Conservation (phyloP, 2,888 invertebrate species). For the Oscheius onirici region DNA sequence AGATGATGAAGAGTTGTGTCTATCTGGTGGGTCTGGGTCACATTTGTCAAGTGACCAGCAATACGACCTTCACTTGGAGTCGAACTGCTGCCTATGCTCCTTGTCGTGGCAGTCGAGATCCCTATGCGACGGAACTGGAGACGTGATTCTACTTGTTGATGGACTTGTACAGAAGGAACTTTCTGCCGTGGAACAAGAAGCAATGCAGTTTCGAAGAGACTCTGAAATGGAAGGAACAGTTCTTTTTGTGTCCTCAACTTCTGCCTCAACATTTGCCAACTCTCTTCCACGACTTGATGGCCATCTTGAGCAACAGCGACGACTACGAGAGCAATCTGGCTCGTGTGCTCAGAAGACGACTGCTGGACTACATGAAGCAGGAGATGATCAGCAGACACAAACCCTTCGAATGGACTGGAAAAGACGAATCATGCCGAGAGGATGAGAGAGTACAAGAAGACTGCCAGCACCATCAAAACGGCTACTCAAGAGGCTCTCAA, state of each 20-base stretch:
- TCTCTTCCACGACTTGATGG: neutral
- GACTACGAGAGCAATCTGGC: slow-evolving; percentile 1
- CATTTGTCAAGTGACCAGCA: neutral
- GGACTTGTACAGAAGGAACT: slow-evolving; percentile 2
- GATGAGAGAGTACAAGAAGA: slow-evolving; percentile 4
- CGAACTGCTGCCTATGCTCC: slow-evolving; percentile 1
- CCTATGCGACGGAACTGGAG: neutral
- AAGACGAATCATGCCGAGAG: neutral
- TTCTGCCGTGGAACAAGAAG: slow-evolving; percentile 6
- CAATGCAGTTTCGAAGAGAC: neutral
- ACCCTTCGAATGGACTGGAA: slow-evolving; percentile 8
- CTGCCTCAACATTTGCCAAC: neutral
- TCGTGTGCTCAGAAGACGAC: neutral
- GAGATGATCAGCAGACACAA: slow-evolving; percentile 5
- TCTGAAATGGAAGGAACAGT: slow-evolving; percentile 7
- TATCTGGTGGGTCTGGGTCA: slow-evolving; percentile 16
- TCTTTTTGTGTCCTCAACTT: neutral
- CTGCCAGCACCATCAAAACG: neutral
- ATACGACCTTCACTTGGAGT: neutral
- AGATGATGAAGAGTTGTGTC: neutral
- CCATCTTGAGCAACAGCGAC: neutral
- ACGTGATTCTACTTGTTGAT: slow-evolving; percentile 10
- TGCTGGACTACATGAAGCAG: slow-evolving; percentile 2
- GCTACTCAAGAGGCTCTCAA: neutral
- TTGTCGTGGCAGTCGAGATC: neutral